Evolutionary conservation across 2,113 vertebrate species (phyloP), one percentile per base, ranked within the genome.

Genomic region (Sisor rabdophorus): DNA sequence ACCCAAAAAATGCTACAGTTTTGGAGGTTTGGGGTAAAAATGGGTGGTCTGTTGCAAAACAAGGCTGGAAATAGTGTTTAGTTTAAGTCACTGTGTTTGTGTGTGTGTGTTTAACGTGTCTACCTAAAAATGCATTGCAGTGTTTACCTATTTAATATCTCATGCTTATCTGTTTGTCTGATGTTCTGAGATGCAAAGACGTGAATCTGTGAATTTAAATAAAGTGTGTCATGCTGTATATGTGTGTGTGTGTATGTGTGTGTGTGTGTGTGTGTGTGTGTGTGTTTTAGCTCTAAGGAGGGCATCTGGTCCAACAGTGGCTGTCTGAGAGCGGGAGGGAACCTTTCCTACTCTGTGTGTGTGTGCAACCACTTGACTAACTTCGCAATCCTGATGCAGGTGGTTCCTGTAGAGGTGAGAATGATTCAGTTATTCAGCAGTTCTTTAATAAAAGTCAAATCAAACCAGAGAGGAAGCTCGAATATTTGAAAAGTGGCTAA

Each of bases 321-420:
- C 7, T 99, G 97, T 6, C 88, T 89, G 0, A 93, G 90, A 10
- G 79, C 87, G 0, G 90, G 88, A 0, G 95, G 96, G 16, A 94
- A 95, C 88, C 87, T 94, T 82, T 92, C 89, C 32, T 87, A 93
- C 86, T 98, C 96, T 0, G 77, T 95, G 80, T 99, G 97, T 76
- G 91, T 87, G 78, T 99, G 97, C 80, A 95, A 95, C 22, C 97
- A 99, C 87, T 95, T 99, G 83, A 99, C 97, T 83, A 98, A 96
- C 92, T 99, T 99, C 0, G 97, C 97, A 87, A 95, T 99, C 76
- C 93, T 99, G 12, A 99, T 99, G 97, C 97, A 99, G 87, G 95
- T 99, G 82, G 96, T 98, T 22, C 96, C 96, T 0, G 81, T 98
- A 71, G 84, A 96, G 96, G 97, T 99, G 88, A 89, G 92, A n/a